Base-by-base conservation (phyloP, 2,888 invertebrate genomes). In the Drosophila algonquin region DNA sequence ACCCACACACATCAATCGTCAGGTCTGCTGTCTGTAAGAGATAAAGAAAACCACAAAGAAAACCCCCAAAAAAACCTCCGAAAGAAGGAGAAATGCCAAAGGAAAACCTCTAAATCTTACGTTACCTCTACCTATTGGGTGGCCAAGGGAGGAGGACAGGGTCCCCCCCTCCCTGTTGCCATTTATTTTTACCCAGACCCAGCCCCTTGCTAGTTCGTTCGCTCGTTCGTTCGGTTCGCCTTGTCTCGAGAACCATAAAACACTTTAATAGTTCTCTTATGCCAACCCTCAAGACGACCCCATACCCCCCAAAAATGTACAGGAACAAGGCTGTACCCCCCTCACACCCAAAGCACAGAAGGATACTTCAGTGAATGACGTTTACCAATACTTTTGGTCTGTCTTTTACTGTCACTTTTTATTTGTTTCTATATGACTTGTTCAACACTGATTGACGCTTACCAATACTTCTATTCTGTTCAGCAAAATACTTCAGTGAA, bases 181-280 rank as follows among this genome's bases (percentile, higher is more conserved):
- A 91, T 67, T 91, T 91, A 91, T 90, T 90, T 90, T 87, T 90
- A 80, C 64, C 71, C 40, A 40, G n/a, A 40, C 68, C 70, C 76
- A 73, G 79, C 40, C 52, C 30, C 32, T 51, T n/a, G 40, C 40
- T n/a, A 14, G 14, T 40, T 14, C 40, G 40, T 21, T 56, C 56
- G 65, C 27, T 55, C 35, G 52, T 21, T 56, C 56, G 65, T 35
- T 55, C 35, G 52, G 55, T 51, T 48, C 75, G 82, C 84, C 91
- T 90, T 91, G 91, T 91, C 91, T 91, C 81, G 85, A 89, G 85
- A 87, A 89, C 90, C 90, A 91, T 91, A 91, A 91, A 91, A 91
- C 91, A 91, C 92, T 91, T 91, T 91, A 90, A 91, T 91, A 91
- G 91, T 91, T 91, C 90, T 82, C 54, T 89, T 85, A 69, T 73